Percentiles rank a stretch among this genome's conserved stretches.
Conservation (phyloP, 1,140 invertebrate genomes). For the Brachionus manjavacas region DNA sequence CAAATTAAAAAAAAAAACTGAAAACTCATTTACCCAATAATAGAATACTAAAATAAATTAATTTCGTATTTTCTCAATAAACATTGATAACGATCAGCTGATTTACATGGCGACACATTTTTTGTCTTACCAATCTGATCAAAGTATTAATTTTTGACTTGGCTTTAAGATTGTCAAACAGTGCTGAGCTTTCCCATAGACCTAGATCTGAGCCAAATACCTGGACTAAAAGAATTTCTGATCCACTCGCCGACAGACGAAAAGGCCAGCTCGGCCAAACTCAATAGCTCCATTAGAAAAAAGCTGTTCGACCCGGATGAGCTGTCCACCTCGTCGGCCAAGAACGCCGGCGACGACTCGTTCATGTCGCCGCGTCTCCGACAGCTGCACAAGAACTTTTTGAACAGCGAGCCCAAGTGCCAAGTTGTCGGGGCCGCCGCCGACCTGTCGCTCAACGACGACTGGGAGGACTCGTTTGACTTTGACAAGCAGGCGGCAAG, state of each 20-base stretch:
- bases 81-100: no score
- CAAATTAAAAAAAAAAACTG: no score
- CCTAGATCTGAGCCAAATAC: neutral
- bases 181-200: neutral
- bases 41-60: no score
- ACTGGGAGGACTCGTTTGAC: conserved; percentile 25
- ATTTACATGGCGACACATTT: no score
- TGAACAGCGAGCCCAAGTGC: neutral
- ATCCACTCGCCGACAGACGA: neutral
- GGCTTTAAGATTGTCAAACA: conserved; percentile 7
- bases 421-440: neutral
- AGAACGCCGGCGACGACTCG: neutral
- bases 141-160: neutral
- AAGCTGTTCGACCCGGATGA: conserved; percentile 17
- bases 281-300: conserved; percentile 24
- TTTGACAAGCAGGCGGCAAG: neutral
- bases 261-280: neutral
- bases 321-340: neutral
- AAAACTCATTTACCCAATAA: no score
- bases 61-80: no score
- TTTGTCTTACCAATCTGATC: no score
- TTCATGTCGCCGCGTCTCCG: neutral
- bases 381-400: neutral
- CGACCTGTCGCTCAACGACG: neutral
- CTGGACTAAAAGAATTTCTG: neutral